Evolutionary conservation across 2,797 vertebrate species (phyloP), one percentile per base, ranked within the genome.

Genomic region (Loris lydekkerianus): DNA sequence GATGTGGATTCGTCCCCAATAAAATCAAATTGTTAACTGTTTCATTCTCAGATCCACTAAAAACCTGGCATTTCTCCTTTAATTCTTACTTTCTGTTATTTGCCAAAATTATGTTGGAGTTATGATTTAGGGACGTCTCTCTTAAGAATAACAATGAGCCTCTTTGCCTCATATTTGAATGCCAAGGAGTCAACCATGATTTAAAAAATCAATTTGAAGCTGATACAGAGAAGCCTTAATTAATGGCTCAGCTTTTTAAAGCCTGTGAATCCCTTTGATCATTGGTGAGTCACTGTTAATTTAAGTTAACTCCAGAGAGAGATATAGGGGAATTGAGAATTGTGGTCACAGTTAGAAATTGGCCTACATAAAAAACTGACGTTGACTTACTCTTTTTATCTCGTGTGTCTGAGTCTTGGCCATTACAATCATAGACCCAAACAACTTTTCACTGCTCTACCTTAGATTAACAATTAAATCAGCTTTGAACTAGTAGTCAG

Each of bases 191-290:
- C 82, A 95, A n/a, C 11, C 40, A 87, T 85, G 63, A 86, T 78
- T 93, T 75, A 10, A 94, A 95, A 91, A 86, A 86, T 93, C 70
- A 86, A 37, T 86, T 77, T 80, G 43, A 80, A 95, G 58, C 61
- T 75, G 73, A 93, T 86, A 65, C 14, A 58, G 69, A 93, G 77
- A 96, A 40, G 21, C 5, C 63, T 82, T 96, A 23, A 75, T 97
- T 87, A 94, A 95, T 76, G 76, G 25, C 21, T 91, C 72, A 65
- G 88, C 27, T 63, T 90, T 92, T 85, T 53, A 92, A 95, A 91
- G 88, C 37, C 49, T 80, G 31, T 76, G 78, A 86, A 88, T 82
- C 58, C 31, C 75, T 96, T 86, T 86, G 84, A 95, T 67, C 70
- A 5, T 72, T 5, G 61, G n/a, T 89, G 89, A 96, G 60, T 97